Percentiles rank a stretch among this genome's conserved stretches.
phyloP scores from a whole-genome alignment of 2,113 vertebrate species.

The Gracilinanus agilis region DNA sequence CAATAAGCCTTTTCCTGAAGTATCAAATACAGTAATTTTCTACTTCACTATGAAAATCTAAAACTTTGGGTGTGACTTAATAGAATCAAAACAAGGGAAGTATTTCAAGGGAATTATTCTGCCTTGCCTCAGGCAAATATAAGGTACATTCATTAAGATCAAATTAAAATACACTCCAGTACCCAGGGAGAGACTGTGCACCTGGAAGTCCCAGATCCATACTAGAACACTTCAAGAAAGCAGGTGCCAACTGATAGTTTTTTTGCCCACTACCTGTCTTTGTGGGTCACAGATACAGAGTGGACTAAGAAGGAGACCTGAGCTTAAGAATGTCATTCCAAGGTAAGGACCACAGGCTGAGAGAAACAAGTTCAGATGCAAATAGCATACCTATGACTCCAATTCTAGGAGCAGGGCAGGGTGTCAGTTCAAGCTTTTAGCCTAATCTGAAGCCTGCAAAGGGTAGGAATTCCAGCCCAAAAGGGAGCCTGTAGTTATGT shows the following conservation, averaged over 20 bases:
- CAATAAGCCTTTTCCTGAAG: neutral
- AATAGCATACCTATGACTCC: neutral
- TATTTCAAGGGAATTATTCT: neutral
- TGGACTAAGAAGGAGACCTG: neutral
- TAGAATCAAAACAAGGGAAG: neutral
- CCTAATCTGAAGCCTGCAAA: neutral
- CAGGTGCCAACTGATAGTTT: neutral
- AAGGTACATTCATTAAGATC: neutral
- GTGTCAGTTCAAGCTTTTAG: neutral
- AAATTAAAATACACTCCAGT: neutral
- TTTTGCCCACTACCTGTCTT: neutral
- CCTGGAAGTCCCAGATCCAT: neutral
- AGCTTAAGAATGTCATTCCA: neutral
- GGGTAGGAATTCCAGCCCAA: neutral
- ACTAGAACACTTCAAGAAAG: neutral
- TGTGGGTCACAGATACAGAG: neutral
- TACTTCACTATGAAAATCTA: conserved; percentile 32
- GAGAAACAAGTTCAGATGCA: neutral
- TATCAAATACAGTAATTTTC: neutral
- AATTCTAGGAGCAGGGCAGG: neutral
- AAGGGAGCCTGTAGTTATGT: neutral
- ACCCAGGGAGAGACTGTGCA: neutral
- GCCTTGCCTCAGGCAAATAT: neutral
- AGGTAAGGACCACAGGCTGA: neutral
- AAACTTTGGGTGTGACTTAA: conserved; percentile 14